A percentile compares a stretch with the other conserved stretches of the same genome.
Evolutionary conservation across 2,113 vertebrate genomes (phyloP).

Genomic region (Poicephalus gulielmi): DNA sequence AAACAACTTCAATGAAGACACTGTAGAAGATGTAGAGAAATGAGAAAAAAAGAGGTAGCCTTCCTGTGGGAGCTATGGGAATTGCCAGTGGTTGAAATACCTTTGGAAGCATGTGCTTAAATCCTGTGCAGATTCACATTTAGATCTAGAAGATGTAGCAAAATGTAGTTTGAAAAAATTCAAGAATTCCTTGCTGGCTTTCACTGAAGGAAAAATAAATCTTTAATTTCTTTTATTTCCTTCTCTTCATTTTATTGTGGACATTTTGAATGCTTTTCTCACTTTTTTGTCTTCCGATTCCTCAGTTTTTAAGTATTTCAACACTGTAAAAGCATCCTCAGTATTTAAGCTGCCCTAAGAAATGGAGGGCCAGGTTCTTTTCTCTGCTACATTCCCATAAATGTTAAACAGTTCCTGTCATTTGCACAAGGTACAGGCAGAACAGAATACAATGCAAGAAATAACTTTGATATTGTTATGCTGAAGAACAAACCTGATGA

Average conservation of each 20-base stretch:
- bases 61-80: not conserved
- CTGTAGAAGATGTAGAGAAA: not conserved
- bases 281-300: not conserved
- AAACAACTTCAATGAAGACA: not conserved
- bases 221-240: not conserved
- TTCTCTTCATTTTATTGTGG: not conserved
- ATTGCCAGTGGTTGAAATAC: constrained; percentile 1
- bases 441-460: not conserved
- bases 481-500: not conserved
- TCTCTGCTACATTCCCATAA: not conserved
- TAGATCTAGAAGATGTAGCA: constrained; percentile 6
- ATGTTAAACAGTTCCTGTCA: not conserved
- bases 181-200: constrained; percentile 23
- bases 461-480: not conserved
- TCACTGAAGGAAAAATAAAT: constrained; percentile 13
- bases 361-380: not conserved
- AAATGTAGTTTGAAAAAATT: not conserved
- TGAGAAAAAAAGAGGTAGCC: not conserved
- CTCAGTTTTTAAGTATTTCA: constrained; percentile 11
- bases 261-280: not conserved
- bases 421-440: not conserved
- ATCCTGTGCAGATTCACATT: constrained; percentile 4
- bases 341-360: not conserved
- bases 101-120: constrained; percentile 1
- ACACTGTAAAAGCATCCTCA: not conserved